Conservation (phyloP, 2,888 invertebrate species). For the Tipula confusa region DNA sequence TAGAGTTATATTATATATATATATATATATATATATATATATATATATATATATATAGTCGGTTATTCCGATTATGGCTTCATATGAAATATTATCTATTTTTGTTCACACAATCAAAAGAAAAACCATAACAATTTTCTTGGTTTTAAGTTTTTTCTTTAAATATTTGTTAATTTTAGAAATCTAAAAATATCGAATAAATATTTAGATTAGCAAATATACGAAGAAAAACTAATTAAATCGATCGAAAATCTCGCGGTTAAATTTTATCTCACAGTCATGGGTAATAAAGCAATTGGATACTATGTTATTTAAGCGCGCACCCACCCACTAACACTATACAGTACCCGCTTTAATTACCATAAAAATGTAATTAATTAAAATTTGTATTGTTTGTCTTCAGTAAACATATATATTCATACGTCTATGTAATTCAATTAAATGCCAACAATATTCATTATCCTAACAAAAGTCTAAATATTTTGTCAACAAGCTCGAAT, state of each 20-base stretch:
- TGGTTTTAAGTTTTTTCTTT: neutral
- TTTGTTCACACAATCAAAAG: neutral
- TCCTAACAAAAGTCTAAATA: neutral
- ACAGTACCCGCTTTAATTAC: neutral
- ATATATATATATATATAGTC: no score
- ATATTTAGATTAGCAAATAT: neutral
- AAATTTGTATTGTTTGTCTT: neutral
- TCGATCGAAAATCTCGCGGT: neutral
- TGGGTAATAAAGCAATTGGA: neutral
- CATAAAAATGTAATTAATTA: neutral
- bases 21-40: no score
- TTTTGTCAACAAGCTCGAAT: neutral
- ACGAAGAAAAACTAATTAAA: neutral
- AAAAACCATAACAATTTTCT: neutral
- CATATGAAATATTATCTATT: slow-evolving; percentile 15
- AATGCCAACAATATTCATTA: neutral
- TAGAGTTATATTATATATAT: no score
- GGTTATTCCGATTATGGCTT: neutral
- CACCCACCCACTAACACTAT: neutral
- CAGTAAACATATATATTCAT: neutral
- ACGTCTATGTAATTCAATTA: neutral
- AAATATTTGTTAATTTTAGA: neutral
- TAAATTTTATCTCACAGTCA: neutral
- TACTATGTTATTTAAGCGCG: neutral
- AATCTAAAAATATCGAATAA: neutral